phyloP scores from a whole-genome alignment of 2,888 invertebrate genomes.

The Stegophylla sp. region DNA sequence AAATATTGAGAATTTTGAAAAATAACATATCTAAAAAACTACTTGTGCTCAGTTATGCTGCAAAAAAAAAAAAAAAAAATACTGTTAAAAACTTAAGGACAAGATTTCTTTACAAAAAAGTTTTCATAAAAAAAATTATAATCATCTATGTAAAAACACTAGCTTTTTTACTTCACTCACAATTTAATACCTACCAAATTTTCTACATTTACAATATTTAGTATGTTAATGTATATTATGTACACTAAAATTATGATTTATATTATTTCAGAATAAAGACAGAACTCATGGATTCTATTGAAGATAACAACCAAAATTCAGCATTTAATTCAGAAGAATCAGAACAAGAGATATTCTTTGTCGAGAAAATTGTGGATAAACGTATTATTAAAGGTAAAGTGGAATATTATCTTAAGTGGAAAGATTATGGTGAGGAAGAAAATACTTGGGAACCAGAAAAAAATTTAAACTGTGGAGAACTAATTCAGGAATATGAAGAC shows the following conservation, averaged over 20 bases:
- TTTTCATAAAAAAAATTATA: too few relatives aligned
- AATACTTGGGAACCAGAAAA: slow-evolving; percentile 97
- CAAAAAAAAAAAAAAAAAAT: too few relatives aligned
- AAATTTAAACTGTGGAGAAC: slow-evolving; percentile 88
- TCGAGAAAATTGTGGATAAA: slow-evolving; percentile 88
- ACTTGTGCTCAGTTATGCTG: too few relatives aligned
- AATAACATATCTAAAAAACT: too few relatives aligned
- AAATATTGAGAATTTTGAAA: too few relatives aligned
- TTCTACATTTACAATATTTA: too few relatives aligned
- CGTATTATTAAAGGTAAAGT: slow-evolving; percentile 77
- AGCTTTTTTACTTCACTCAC: too few relatives aligned
- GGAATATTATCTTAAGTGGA: slow-evolving; percentile 79
- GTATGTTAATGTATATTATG: too few relatives aligned
- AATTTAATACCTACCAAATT: too few relatives aligned
- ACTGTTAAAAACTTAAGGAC: too few relatives aligned
- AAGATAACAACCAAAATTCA: not conserved
- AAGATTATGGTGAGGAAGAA: slow-evolving; percentile 83
- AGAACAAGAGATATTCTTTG: slow-evolving; percentile 74
- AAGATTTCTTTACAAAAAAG: too few relatives aligned
- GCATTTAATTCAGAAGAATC: slow-evolving; percentile 4
- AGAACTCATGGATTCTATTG: not conserved
- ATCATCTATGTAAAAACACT: too few relatives aligned
- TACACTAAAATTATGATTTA: not conserved
- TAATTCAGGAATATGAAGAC: slow-evolving; percentile 85
- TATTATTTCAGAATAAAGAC: slow-evolving; percentile 25